Percentiles rank a stretch among this genome's conserved stretches.
phyloP scores from a whole-genome alignment of 2,113 vertebrate genomes.

The Genyomyrus donnyi region DNA sequence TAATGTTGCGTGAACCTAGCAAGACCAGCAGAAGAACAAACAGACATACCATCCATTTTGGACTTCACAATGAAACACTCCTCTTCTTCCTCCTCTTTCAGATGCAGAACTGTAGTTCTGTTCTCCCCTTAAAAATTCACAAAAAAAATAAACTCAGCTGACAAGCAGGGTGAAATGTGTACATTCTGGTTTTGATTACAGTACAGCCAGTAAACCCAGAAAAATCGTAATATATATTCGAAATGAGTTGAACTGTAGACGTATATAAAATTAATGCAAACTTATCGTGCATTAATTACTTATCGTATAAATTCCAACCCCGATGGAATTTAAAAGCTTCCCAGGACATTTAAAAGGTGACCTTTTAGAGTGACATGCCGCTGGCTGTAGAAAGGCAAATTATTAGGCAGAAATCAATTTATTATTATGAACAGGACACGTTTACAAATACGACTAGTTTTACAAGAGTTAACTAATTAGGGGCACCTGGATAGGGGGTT shows the following conservation, averaged over 20 bases:
- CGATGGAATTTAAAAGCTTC: not conserved
- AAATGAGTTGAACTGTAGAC: not conserved
- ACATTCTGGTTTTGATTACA: not conserved
- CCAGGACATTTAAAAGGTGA: not conserved
- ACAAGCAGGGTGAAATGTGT: not conserved
- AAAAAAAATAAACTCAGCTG: not conserved
- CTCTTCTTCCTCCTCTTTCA: conserved; percentile 51
- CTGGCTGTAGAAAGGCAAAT: not conserved
- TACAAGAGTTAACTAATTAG: not conserved
- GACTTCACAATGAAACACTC: conserved; percentile 70
- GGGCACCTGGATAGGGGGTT: not conserved
- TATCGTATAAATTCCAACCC: not conserved
- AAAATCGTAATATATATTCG: not conserved
- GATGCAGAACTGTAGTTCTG: conserved; percentile 48
- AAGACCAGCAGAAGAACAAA: not conserved
- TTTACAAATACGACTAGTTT: not conserved
- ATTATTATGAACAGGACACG: not conserved
- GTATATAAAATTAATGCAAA: not conserved
- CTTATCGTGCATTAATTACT: not conserved
- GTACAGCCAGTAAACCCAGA: not conserved
- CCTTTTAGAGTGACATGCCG: not conserved
- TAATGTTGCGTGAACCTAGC: not conserved
- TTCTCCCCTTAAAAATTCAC: conserved; percentile 41
- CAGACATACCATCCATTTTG: conserved; percentile 80
- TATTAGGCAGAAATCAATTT: not conserved